A percentile compares a stretch with the other conserved stretches of the same genome.
Evolutionary conservation across 2,888 invertebrate species (phyloP).

Genomic region (Epinotia brunnichana): DNA sequence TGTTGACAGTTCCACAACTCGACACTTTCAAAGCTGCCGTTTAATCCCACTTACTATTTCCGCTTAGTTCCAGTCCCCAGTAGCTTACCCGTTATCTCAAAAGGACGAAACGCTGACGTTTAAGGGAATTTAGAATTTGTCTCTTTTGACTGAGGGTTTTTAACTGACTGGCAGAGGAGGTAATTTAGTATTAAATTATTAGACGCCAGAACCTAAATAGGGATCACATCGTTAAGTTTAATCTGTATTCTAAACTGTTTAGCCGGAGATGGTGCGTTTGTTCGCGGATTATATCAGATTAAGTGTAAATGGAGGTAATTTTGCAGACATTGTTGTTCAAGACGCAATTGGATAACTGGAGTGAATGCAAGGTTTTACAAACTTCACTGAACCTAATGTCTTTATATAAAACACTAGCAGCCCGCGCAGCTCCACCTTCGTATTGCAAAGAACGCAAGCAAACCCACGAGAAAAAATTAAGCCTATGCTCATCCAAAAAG

Average conservation of each 20-base stretch:
- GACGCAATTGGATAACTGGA: slow-evolving; percentile 45
- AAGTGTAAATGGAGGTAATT: slow-evolving; percentile 71
- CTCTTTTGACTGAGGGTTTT: background rate
- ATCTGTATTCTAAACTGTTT: slow-evolving; percentile 75
- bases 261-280: slow-evolving; percentile 62
- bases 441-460: no score
- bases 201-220: slow-evolving; percentile 66
- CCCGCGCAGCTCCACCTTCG: no score
- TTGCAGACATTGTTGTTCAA: slow-evolving; percentile 53
- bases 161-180: slow-evolving; percentile 6
- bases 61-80: slow-evolving; percentile 31
- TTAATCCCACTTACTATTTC: slow-evolving; percentile 41
- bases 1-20: slow-evolving; percentile 31
- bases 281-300: slow-evolving; percentile 70
- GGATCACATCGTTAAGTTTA: slow-evolving; percentile 75
- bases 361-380: background rate
- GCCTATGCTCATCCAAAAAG: no score
- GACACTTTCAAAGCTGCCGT: slow-evolving; percentile 36
- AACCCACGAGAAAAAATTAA: no score
- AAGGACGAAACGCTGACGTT: slow-evolving; percentile 1
- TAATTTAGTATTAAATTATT: slow-evolving; percentile 55
- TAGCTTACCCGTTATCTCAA: slow-evolving; percentile 36
- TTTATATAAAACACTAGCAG: background rate
- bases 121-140: slow-evolving; percentile 25
- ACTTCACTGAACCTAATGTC: background rate